Base-by-base conservation (phyloP, 2,113 vertebrate genomes). In the Eclectus roratus region DNA sequence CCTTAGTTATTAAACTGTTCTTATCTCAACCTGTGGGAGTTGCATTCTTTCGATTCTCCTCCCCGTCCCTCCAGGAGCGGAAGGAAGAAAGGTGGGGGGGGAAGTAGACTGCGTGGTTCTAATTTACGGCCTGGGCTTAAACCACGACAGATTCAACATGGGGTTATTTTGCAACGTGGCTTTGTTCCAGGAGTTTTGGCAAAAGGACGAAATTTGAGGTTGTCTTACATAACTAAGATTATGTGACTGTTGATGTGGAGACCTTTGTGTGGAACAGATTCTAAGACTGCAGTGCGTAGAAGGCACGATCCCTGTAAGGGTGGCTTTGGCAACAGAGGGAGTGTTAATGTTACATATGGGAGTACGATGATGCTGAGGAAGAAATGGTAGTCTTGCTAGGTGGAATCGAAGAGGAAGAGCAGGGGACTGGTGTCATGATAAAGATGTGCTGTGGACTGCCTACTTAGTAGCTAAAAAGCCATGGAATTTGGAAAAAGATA, bases 271-370 rank as follows among this genome's bases (percentile, higher is more conserved):
- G 3, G 74, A 85, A 46, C 49, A 37, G 49, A 11, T 2, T n/a
- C 12, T 33, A 21, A 33, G 71, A 6, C 46, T 44, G 66, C 18
- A 9, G 0, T 2, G 60, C 18, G 49, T 24, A 43, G 65, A 60
- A 56, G 58, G 64, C 21, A 17, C 0, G 55, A 68, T 80, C 11
- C 20, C 49, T 61, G 28, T 5, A 29, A 37, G 63, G 58, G 29
- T 17, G 46, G 50, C 55, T 49, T 58, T 46, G 68, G 44, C 47
- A 53, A 16, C 2, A 1, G 31, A 29, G 60, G 9, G 27, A 5
- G 24, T 3, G 11, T 10, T 16, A 1, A 4, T 25, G n/a, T 17
- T 16, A 8, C 0, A 0, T 2, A 2, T 2, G 12, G 35, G 65
- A 80, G 71, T 2, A 11, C 1, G 2, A 41, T 4, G 56, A 13